These are phyloP conservation scores for Holacanthella duospinosa DNA, from an alignment of 2,888 invertebrate species.

Conservation along the genomic window DNA sequence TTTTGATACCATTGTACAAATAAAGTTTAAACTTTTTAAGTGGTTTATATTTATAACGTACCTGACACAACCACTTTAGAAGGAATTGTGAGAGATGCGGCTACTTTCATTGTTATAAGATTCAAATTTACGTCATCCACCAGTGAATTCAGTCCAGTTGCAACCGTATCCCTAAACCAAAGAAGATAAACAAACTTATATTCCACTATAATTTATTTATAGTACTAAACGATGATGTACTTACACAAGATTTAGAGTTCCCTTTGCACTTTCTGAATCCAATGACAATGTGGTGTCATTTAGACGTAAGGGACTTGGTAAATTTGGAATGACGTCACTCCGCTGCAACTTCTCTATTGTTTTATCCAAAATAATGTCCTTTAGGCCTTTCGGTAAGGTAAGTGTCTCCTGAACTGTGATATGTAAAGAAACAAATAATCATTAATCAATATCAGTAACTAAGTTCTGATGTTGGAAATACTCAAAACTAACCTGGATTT, in stretches of 20 bases:
- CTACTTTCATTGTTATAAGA: background rate
- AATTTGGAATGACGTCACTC: background rate
- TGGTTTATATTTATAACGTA: background rate
- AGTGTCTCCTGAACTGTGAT: too few species aligned
- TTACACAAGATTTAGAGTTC: background rate
- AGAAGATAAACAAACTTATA: background rate
- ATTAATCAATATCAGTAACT: too few species aligned
- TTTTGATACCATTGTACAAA: too few species aligned
- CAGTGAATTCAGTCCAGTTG: background rate
- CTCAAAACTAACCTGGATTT: background rate
- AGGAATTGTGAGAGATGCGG: background rate
- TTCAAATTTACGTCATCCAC: background rate
- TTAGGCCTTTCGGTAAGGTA: background rate
- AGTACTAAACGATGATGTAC: background rate
- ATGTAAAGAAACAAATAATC: too few species aligned
- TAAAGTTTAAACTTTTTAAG: background rate
- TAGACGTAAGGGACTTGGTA: background rate
- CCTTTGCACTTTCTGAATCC: constrained; percentile 1
- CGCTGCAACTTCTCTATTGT: background rate
- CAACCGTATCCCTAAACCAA: background rate
- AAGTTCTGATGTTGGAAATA: too few species aligned
- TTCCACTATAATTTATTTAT: background rate
- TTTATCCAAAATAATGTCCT: background rate
- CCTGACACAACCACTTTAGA: background rate
- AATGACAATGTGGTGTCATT: background rate